phyloP scores from a whole-genome alignment of 1,140 invertebrate genomes.

The Solen grandis region DNA sequence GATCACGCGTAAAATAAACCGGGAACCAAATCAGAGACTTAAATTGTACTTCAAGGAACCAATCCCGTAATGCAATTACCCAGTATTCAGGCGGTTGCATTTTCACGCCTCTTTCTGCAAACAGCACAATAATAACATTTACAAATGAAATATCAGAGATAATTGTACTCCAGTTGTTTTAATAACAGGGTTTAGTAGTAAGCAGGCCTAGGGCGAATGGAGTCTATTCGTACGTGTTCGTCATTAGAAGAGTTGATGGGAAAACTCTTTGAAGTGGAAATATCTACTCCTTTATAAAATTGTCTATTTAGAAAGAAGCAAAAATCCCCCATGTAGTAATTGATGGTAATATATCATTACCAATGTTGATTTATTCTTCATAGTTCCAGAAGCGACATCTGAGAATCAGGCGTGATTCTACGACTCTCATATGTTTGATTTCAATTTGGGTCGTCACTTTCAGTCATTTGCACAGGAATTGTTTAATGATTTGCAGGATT shows the following conservation, averaged over 20 bases:
- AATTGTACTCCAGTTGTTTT: conserved; percentile 41
- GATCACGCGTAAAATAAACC: too few species aligned
- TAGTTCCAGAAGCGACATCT: conserved; percentile 10
- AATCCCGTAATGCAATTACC: too few species aligned
- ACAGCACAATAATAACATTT: neutral
- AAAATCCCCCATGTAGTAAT: conserved; percentile 33
- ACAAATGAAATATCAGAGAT: conserved; percentile 48
- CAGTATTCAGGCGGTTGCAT: neutral
- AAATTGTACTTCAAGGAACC: too few species aligned
- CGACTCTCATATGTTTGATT: too few species aligned
- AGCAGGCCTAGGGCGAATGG: conserved; percentile 23
- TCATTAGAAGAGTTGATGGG: conserved; percentile 29
- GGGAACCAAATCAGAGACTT: too few species aligned
- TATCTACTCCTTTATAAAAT: conserved; percentile 47
- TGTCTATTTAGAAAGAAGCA: conserved; percentile 38
- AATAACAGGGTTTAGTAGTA: conserved; percentile 39
- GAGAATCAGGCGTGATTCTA: too few species aligned
- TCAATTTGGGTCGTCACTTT: too few species aligned
- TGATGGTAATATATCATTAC: conserved; percentile 46
- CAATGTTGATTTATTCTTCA: conserved; percentile 27
- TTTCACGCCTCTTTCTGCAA: neutral
- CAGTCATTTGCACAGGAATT: too few species aligned
- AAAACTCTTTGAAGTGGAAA: conserved; percentile 53
- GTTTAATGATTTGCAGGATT: too few species aligned
- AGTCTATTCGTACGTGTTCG: conserved; percentile 18